A percentile compares a stretch with the other conserved stretches of the same genome.
Conservation (phyloP, 2,888 invertebrate species). For the Leptura quadrifasciata region DNA sequence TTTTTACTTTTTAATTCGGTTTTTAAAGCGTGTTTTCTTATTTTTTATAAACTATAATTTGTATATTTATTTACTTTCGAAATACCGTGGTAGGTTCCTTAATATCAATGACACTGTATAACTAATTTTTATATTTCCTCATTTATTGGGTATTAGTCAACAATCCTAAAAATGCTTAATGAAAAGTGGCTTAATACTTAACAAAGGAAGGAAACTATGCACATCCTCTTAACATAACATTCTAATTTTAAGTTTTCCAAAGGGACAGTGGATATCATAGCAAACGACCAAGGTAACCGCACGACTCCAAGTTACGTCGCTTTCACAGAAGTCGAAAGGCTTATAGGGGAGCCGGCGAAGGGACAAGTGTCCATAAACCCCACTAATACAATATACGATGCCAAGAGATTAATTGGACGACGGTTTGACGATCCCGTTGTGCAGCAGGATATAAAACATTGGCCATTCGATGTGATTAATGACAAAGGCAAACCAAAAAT, state of each 20-base stretch:
- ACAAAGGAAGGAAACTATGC: too few relatives aligned
- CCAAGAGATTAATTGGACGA: slow-evolving; percentile 84
- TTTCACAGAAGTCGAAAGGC: slow-evolving; percentile 88
- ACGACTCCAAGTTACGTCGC: slow-evolving; percentile 93
- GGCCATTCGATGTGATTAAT: slow-evolving; percentile 79
- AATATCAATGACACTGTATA: too few relatives aligned
- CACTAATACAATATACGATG: slow-evolving; percentile 83
- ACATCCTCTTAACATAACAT: neutral
- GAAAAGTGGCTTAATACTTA: too few relatives aligned
- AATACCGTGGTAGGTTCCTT: too few relatives aligned
- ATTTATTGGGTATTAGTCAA: too few relatives aligned
- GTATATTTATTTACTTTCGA: too few relatives aligned
- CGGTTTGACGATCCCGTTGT: slow-evolving; percentile 79
- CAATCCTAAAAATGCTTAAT: too few relatives aligned
- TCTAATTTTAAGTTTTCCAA: slow-evolving; percentile 21
- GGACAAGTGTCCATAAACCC: slow-evolving; percentile 80
- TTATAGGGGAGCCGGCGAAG: slow-evolving; percentile 91
- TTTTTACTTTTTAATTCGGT: too few relatives aligned
- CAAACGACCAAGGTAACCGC: slow-evolving; percentile 92
- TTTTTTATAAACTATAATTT: too few relatives aligned
- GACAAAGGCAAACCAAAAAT: slow-evolving; percentile 73
- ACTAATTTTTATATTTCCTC: too few relatives aligned
- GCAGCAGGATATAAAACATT: slow-evolving; percentile 80
- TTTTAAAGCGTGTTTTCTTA: too few relatives aligned
- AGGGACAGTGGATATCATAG: slow-evolving; percentile 84